Evolutionary conservation across 1,140 invertebrate species (phyloP).

Genomic region (Habropoda laboriosa): DNA sequence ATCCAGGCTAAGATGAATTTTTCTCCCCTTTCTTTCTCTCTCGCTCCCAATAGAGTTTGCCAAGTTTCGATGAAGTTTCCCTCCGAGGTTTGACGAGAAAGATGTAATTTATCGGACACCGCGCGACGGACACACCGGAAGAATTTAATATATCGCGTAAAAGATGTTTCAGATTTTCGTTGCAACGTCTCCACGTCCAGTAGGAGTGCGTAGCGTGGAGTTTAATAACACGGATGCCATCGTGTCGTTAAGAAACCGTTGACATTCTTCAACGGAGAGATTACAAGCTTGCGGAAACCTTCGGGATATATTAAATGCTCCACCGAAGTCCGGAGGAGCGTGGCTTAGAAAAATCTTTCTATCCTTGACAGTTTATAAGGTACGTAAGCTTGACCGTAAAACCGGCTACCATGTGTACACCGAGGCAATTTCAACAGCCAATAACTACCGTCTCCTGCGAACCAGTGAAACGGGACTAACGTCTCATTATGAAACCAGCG

Average conservation of each 20-base stretch:
- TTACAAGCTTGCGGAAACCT: background rate
- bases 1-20: too few relatives aligned
- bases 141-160: background rate
- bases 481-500: background rate
- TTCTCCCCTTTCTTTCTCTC: too few relatives aligned
- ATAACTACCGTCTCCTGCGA: background rate
- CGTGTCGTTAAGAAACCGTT: background rate
- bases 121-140: too few relatives aligned
- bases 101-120: background rate
- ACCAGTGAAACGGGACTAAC: too few relatives aligned
- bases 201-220: background rate
- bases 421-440: background rate
- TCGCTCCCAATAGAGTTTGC: too few relatives aligned
- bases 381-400: background rate
- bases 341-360: background rate
- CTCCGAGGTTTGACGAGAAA: background rate
- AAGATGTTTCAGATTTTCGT: background rate
- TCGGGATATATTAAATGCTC: background rate
- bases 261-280: background rate
- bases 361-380: background rate
- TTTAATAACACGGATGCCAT: conserved; percentile 9
- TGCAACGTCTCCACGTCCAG: too few relatives aligned
- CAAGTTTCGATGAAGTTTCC: background rate
- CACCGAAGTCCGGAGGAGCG: background rate
- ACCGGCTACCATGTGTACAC: too few relatives aligned